These are phyloP conservation scores for Coregonus clupeaformis DNA, from an alignment of 2,113 vertebrate genomes.

Conservation along the genomic window DNA sequence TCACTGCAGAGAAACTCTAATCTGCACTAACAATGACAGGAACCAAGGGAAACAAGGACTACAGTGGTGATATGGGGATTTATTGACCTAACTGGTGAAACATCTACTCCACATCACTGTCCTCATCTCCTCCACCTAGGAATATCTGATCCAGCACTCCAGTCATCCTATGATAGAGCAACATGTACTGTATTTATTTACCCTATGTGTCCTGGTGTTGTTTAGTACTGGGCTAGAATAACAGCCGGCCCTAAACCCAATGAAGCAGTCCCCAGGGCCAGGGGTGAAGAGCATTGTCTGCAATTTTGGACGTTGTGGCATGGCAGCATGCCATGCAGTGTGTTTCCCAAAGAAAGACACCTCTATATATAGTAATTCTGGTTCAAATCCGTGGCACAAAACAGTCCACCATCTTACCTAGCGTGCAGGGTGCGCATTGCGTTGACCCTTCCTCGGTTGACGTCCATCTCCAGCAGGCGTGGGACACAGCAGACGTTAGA, in stretches of 20 bases:
- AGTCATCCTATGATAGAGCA: neutral
- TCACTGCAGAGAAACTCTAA: no score
- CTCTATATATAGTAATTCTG: no score
- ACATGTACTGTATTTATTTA: neutral
- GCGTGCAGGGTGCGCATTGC: constrained; percentile 18
- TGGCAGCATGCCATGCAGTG: no score
- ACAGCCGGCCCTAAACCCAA: no score
- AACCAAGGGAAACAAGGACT: no score
- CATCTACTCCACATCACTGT: neutral
- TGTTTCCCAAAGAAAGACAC: no score
- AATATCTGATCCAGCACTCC: neutral
- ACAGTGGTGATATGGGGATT: neutral
- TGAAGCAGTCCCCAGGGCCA: no score
- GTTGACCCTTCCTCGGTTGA: constrained; percentile 26
- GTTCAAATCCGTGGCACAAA: neutral
- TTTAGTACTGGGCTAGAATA: no score
- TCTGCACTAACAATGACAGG: no score
- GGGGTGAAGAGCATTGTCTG: no score
- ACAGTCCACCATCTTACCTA: neutral
- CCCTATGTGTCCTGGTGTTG: no score
- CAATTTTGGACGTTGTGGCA: no score
- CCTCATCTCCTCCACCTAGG: neutral
- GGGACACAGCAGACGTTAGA: constrained; percentile 12
- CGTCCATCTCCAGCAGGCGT: constrained; percentile 27
- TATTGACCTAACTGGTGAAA: neutral